These are phyloP conservation scores for Acholoe squamosa DNA, from an alignment of 2,888 invertebrate genomes.

Conservation along the genomic window DNA sequence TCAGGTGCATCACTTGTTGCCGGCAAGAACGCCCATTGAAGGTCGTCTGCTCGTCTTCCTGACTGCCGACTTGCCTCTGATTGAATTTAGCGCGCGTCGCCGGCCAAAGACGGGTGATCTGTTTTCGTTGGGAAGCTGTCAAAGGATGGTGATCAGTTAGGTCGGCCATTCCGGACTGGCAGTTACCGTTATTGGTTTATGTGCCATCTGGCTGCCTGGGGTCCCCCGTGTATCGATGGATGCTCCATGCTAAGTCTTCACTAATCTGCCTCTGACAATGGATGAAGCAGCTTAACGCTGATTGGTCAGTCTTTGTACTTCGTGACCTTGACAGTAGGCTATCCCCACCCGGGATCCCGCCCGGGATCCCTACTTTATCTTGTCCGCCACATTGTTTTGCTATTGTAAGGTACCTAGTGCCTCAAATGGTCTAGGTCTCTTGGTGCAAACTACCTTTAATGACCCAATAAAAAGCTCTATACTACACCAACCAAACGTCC, in stretches of 20 bases:
- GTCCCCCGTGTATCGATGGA: background rate
- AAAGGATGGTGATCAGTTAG: background rate
- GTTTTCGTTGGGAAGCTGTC: slow-evolving; percentile 28
- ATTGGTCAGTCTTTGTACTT: slow-evolving; percentile 28
- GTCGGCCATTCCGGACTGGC: background rate
- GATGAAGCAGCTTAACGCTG: background rate
- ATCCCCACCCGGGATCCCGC: too few species aligned
- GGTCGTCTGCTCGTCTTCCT: background rate
- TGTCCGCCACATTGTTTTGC: background rate
- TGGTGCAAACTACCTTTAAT: too few species aligned
- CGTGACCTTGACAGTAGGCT: background rate
- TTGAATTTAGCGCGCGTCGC: slow-evolving; percentile 16
- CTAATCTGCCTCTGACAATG: background rate
- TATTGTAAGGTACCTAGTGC: too few species aligned
- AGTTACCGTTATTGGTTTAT: slow-evolving; percentile 1
- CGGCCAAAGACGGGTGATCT: slow-evolving; percentile 26
- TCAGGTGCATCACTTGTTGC: slow-evolving; percentile 33
- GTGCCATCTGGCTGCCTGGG: background rate
- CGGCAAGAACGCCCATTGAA: background rate
- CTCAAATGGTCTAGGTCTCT: too few species aligned
- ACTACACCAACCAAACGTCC: too few species aligned
- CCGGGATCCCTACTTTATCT: background rate
- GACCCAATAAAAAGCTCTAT: too few species aligned
- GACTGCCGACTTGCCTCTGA: background rate
- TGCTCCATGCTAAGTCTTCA: background rate